Conservation (phyloP, 1,140 invertebrate species). For the Adelges cooleyi region DNA sequence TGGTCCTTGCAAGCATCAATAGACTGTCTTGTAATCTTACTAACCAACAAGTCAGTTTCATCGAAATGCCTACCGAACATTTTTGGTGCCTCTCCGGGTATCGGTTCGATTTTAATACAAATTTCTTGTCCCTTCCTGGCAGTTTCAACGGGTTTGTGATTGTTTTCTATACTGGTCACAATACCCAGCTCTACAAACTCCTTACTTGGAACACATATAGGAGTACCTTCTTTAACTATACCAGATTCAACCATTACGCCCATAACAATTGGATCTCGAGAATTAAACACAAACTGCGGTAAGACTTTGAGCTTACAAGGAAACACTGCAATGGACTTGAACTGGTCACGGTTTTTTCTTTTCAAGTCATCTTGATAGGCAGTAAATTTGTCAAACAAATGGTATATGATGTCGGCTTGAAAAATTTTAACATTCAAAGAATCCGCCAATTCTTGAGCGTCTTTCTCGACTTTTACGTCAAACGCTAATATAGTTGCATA, state of each 20-base stretch:
- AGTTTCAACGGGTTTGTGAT: slow-evolving; percentile 78
- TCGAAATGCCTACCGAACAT: slow-evolving; percentile 98
- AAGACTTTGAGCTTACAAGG: slow-evolving; percentile 75
- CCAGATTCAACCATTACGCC: slow-evolving; percentile 95
- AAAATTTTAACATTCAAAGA: slow-evolving; percentile 90
- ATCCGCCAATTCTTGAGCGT: slow-evolving; percentile 95
- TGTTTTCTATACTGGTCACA: slow-evolving; percentile 86
- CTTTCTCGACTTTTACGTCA: slow-evolving; percentile 95
- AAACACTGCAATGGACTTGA: slow-evolving; percentile 94
- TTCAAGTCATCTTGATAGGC: slow-evolving; percentile 90
- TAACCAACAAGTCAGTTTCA: slow-evolving; percentile 84
- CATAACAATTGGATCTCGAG: slow-evolving; percentile 91
- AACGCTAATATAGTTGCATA: slow-evolving; percentile 97
- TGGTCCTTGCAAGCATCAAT: slow-evolving; percentile 99
- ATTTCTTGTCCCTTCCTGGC: slow-evolving; percentile 96
- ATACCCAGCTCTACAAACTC: slow-evolving; percentile 93
- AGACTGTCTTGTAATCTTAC: slow-evolving; percentile 93
- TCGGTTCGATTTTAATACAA: slow-evolving; percentile 95
- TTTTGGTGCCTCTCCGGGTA: slow-evolving; percentile 92
- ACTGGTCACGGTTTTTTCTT: slow-evolving; percentile 82
- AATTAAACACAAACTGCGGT: slow-evolving; percentile 88
- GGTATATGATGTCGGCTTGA: slow-evolving; percentile 99
- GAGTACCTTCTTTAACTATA: slow-evolving; percentile 89
- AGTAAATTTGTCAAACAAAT: slow-evolving; percentile 96
- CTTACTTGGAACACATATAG: slow-evolving; percentile 90